Evolutionary conservation across 2,113 vertebrate genomes (phyloP), one percentile per base, ranked within the genome.

Genomic region (Jacana jacana): DNA sequence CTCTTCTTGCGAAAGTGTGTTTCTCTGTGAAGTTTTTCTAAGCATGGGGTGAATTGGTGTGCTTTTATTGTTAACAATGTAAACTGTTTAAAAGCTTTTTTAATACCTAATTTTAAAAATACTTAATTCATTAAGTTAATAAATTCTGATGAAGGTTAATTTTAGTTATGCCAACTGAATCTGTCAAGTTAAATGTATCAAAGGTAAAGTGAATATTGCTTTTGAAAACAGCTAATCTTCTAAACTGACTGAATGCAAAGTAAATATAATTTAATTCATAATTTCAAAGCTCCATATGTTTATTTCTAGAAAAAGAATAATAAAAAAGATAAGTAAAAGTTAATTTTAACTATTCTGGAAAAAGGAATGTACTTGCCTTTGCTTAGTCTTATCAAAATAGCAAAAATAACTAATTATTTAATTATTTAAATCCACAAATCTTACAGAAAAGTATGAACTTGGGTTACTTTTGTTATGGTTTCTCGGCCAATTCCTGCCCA

Each of bases 41-140:
- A 96, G 96, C 96, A 97, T 98, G 97, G 94, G 89, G 90, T 95
- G 87, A 91, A 81, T 55, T 81, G 61, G 27, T 96, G 33, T 91
- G 77, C 82, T 46, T 90, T 95, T 96, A 94, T 93, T 89, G 63
- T 65, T 96, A 97, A 95, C 55, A 89, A 28, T 78, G 48, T 37
- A 91, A 92, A 82, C 76, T 86, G 70, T 96, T 94, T 95, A 80
- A 92, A 94, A 81, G 27, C 75, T 13, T 91, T 97, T 71, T 95
- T 90, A 89, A 86, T 85, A 96, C 86, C 61, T 97, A 71, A 57
- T 91, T 96, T 78, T 4, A 85, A 94, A 92, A 64, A 76, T 86
- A 48, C 48, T 93, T 97, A 60, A 96, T 95, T 72, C 30, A 91
- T n/a, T 94, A 94, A 90, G 68, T 91, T 95, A 73, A 95, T 87